These are phyloP conservation scores for Eulacestoma nigropectus DNA, from an alignment of 2,113 vertebrate species.

Conservation along the genomic window DNA sequence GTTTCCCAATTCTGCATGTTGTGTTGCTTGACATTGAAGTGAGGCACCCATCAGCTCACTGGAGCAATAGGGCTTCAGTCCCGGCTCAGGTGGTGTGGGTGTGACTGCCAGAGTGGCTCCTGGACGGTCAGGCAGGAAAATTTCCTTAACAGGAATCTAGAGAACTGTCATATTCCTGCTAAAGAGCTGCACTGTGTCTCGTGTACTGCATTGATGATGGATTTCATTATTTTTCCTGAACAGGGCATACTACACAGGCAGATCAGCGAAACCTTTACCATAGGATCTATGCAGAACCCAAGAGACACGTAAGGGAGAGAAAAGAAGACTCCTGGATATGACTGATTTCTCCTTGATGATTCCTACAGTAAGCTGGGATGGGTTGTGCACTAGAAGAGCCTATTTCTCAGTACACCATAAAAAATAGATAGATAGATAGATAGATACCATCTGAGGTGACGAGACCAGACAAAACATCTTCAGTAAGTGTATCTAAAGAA, in stretches of 20 bases:
- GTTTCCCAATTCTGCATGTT: not conserved
- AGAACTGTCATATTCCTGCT: not conserved
- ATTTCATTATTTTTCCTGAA: not conserved
- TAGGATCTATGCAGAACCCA: not conserved
- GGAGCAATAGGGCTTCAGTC: not conserved
- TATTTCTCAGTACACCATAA: not conserved
- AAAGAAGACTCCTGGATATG: not conserved
- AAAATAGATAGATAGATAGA: not conserved
- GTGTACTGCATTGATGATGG: not conserved
- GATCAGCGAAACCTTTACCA: not conserved
- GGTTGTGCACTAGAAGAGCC: not conserved
- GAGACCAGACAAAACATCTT: not conserved
- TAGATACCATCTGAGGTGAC: not conserved
- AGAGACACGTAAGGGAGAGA: not conserved
- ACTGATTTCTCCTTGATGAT: not conserved
- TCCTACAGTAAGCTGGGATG: not conserved
- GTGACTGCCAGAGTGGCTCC: not conserved
- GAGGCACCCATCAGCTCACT: not conserved
- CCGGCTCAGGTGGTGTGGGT: not conserved
- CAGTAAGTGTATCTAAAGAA: not conserved
- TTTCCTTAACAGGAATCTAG: not conserved
- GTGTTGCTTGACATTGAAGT: not conserved
- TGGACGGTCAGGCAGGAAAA: not conserved
- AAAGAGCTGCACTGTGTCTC: not conserved
- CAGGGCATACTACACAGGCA: not conserved